Evolutionary conservation across 1,140 invertebrate species (phyloP), one percentile per base, ranked within the genome.

Genomic region (Anoplolepis gracilipes): DNA sequence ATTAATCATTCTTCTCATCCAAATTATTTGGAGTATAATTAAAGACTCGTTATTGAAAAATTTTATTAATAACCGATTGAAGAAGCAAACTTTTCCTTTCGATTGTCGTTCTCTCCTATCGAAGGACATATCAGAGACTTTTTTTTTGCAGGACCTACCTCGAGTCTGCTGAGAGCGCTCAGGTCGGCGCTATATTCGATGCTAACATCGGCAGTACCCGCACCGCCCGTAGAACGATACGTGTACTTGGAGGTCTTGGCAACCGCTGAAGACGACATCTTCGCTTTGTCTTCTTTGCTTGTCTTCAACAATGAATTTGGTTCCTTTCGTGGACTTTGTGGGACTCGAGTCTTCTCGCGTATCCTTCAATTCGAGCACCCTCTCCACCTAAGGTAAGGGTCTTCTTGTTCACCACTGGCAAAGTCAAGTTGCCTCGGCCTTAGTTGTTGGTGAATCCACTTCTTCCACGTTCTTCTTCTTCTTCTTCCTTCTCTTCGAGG

Each of bases 161-260:
- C 98, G 95, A 99, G 97, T 94, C 98, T 97, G 95, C 98, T 97
- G 94, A 99, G 96, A 94, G 98, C 97, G 95, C 97, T 98, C 94
- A 99, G 96, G 96, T 99, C 98, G 95, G 98, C 97, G 95, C 97
- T 97, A 96, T 98, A 98, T 96, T 98, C 98, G 96, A 99, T 98
- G 96, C 97, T 98, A 94, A 99, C 97, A 96, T 99, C 98, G 94
- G 98, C 97, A 91, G 95, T 96, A 93, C 97, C 97, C n/a, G n/a
- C n/a, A 93, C 97, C 97, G 91, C 97, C 97, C 91, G 96, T 96
- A 92, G 97, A 97, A 94, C 97, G 97, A 96, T 98, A 99, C 91
- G 97, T 96, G 96, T 98, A 98, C 95, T 98, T 98, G 93, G 97
- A 98, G 91, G 97, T 96, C 96, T 97, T 98, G 92, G 97, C 96